phyloP scores from a whole-genome alignment of 2,797 vertebrate genomes.

The Brachymystax lenok region DNA sequence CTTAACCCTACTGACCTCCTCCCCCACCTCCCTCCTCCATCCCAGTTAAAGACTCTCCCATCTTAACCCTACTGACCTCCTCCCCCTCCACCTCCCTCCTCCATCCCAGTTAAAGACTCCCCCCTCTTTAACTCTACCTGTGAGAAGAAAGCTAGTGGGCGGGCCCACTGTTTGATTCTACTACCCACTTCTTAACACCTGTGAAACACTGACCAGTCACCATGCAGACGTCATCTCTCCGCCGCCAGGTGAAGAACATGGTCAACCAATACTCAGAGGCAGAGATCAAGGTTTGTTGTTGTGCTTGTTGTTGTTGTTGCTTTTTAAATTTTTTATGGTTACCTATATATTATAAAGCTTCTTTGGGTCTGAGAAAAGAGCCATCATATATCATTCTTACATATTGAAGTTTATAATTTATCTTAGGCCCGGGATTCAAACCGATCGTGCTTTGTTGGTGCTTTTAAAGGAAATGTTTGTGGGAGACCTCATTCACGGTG shows the following conservation, averaged over 20 bases:
- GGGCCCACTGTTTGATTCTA: slow-evolving; percentile 41
- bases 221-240: slow-evolving; percentile 94
- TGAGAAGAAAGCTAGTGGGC: slow-evolving; percentile 30
- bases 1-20: too few relatives aligned
- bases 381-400: neutral
- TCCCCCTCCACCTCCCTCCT: neutral
- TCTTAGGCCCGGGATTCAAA: too few relatives aligned
- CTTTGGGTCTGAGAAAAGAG: neutral
- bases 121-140: slow-evolving; percentile 12
- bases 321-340: too few relatives aligned
- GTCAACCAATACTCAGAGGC: slow-evolving; percentile 96
- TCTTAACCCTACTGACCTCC: slow-evolving; percentile 21
- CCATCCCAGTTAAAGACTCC: too few relatives aligned
- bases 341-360: neutral
- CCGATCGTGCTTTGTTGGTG: too few relatives aligned
- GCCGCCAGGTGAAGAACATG: slow-evolving; percentile 95
- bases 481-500: neutral
- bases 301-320: neutral
- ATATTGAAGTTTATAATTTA: too few relatives aligned
- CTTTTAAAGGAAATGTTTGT: too few relatives aligned
- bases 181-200: neutral
- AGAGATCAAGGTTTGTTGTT: slow-evolving; percentile 85
- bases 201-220: slow-evolving; percentile 45
- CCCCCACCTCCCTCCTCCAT: too few relatives aligned
- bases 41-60: too few relatives aligned